Conservation (phyloP, 92 coral and sea anemone species). For the Virgularia gustaviana region DNA sequence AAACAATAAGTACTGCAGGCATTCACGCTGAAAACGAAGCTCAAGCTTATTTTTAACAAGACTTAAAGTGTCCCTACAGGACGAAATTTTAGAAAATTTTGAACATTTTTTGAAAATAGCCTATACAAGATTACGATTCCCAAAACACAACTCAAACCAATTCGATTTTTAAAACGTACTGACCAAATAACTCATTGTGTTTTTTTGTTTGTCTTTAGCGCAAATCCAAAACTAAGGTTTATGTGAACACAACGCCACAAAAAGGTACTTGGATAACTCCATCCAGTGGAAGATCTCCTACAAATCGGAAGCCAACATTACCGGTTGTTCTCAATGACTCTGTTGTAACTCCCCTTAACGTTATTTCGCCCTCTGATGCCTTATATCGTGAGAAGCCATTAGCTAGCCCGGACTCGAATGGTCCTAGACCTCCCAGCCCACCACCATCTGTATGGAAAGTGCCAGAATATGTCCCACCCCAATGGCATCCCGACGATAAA, state of each 20-base stretch:
- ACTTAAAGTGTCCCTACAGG: too few relatives aligned
- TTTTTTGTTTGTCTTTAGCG: conserved; percentile 4
- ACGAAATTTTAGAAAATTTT: too few relatives aligned
- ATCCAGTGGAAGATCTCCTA: conserved; percentile 3
- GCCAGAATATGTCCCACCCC: conserved; percentile 95
- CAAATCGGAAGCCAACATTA: conserved; percentile 11
- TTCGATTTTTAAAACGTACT: not conserved
- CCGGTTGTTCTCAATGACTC: conserved; percentile 11
- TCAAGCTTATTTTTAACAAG: not conserved
- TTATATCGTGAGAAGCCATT: conserved; percentile 29
- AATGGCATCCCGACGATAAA: conserved; percentile 93
- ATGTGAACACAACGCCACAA: not conserved
- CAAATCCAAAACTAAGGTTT: conserved; percentile 4
- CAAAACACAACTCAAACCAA: not conserved
- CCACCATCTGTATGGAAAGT: conserved; percentile 99
- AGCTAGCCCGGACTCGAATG: conserved; percentile 65
- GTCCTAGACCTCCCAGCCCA: conserved; percentile 80
- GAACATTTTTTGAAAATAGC: too few relatives aligned
- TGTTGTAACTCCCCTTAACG: conserved; percentile 32
- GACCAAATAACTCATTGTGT: not conserved
- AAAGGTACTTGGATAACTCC: conserved; percentile 23
- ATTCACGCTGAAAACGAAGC: not conserved
- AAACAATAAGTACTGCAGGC: not conserved
- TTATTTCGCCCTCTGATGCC: conserved; percentile 26
- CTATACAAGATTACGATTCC: too few relatives aligned